Evolutionary conservation across 1,140 invertebrate genomes (phyloP), one percentile per base, ranked within the genome.

Genomic region (Theocolax elegans): DNA sequence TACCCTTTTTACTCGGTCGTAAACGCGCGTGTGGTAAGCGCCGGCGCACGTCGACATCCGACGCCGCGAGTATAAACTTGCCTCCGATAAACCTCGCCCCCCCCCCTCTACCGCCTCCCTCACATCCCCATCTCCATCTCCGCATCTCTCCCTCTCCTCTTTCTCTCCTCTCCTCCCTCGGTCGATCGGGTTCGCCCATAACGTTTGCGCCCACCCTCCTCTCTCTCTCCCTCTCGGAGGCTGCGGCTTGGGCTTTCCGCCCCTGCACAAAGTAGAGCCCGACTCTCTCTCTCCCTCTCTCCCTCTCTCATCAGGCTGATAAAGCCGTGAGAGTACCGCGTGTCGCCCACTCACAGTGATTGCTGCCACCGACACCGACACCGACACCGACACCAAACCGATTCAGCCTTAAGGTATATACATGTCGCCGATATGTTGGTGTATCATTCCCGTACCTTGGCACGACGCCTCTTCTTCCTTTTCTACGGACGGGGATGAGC

Each of bases 1-100:
- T 19, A 46, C 38, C 38, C 31, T 69, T 63, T 69, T 69, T 69
- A 69, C 25, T 42, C 35, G 48, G 46, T 69, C 58, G 59, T 69
- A 69, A 63, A 69, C 48, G 59, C 59, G 59, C 38, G 66, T 10
- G 44, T 51, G 40, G 40, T 49, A 48, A 49, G 59, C 25, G 42
- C 59, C 8, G 15, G 8, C 40, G 19, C 62, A 51, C 66, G 35
- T 60, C 67, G 58, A 48, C 51, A 54, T 63, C 67, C 67, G 67
- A 54, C 59, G 58, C 17, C 3, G 27, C 8, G 65, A n/a, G 27
- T 58, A 58, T 67, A 59, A 49, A 67, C n/a, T 40, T 48, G 40
- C 23, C 44, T 51, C n/a, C 66, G 56, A 67, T 67, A 48, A 67
- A 67, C 38, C 64, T 35, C 31, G 13, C 62, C 29, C 10, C 12